Percentiles rank a stretch among this genome's conserved stretches.
Conservation (phyloP, 2,888 invertebrate species). For the Capitulum mitella region DNA sequence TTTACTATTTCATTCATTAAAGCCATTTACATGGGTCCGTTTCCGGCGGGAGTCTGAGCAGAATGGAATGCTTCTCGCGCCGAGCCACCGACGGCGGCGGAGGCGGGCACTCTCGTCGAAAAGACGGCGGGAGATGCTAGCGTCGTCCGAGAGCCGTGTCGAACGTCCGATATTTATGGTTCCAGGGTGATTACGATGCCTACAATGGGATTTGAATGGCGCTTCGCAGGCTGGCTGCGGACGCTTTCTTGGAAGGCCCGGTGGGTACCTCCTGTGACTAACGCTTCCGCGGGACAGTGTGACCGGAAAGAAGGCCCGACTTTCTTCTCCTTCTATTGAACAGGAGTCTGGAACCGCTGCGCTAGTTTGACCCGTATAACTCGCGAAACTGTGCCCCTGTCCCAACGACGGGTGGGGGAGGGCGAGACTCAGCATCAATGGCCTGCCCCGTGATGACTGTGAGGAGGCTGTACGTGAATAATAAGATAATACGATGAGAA, state of each 20-base stretch:
- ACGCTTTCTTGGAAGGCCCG: neutral
- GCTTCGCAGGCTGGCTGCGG: neutral
- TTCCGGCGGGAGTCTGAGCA: neutral
- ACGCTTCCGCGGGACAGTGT: too few relatives aligned
- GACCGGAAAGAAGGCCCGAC: too few relatives aligned
- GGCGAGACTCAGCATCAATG: too few relatives aligned
- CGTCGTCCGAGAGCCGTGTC: neutral
- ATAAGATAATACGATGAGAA: too few relatives aligned
- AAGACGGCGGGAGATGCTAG: neutral
- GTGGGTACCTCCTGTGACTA: neutral
- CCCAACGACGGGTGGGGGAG: too few relatives aligned
- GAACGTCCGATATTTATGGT: neutral
- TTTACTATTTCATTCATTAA: constrained; percentile 25
- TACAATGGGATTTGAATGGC: constrained; percentile 9
- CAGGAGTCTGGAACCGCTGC: too few relatives aligned
- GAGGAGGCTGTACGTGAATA: too few relatives aligned
- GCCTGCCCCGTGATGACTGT: too few relatives aligned
- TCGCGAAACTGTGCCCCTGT: too few relatives aligned
- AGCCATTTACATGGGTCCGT: constrained; percentile 4
- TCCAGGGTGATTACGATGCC: neutral
- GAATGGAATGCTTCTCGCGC: neutral
- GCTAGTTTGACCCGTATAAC: too few relatives aligned
- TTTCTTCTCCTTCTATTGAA: too few relatives aligned
- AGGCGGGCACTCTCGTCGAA: neutral
- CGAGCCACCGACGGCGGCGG: neutral